Conservation (phyloP, 2,797 vertebrate species). For the Premnoplex brunnescens region DNA sequence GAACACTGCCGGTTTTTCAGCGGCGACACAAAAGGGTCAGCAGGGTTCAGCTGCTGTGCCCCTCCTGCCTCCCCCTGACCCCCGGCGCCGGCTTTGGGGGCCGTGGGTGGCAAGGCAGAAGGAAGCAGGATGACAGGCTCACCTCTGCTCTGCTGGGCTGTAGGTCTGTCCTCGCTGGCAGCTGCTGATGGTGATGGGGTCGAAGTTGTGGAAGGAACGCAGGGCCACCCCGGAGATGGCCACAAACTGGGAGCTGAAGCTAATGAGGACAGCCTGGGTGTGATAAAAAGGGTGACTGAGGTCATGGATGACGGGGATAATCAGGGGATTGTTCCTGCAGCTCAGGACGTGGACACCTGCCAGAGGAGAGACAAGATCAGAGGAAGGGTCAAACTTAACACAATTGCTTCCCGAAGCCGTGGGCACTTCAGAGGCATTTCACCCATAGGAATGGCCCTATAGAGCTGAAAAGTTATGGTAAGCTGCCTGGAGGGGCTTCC, state of each 20-base stretch:
- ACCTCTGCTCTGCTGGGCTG: constrained; percentile 95
- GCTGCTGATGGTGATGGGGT: constrained; percentile 95
- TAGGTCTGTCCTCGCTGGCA: constrained; percentile 98
- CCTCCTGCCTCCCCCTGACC: constrained; percentile 11
- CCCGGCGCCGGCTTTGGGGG: neutral
- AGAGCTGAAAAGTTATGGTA: constrained; percentile 67
- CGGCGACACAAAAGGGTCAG: constrained; percentile 29
- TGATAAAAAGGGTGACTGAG: constrained; percentile 96
- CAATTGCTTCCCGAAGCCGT: constrained; percentile 43
- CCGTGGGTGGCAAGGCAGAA: neutral
- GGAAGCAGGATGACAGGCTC: constrained; percentile 66
- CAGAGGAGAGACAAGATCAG: constrained; percentile 72
- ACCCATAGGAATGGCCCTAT: constrained; percentile 37
- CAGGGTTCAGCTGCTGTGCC: constrained; percentile 23
- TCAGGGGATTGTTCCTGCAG: constrained; percentile 96
- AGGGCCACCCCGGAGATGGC: constrained; percentile 97
- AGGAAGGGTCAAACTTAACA: constrained; percentile 72
- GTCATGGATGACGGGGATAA: constrained; percentile 97
- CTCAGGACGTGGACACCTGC: constrained; percentile 94
- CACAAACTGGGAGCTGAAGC: constrained; percentile 89
- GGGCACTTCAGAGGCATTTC: constrained; percentile 75
- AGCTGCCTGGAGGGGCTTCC: constrained; percentile 67
- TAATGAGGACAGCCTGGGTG: constrained; percentile 92
- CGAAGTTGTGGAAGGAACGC: constrained; percentile 98
- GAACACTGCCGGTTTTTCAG: constrained; percentile 20